These are phyloP conservation scores for Arothron firmamentum DNA, from an alignment of 2,113 vertebrate genomes.

Conservation along the genomic window DNA sequence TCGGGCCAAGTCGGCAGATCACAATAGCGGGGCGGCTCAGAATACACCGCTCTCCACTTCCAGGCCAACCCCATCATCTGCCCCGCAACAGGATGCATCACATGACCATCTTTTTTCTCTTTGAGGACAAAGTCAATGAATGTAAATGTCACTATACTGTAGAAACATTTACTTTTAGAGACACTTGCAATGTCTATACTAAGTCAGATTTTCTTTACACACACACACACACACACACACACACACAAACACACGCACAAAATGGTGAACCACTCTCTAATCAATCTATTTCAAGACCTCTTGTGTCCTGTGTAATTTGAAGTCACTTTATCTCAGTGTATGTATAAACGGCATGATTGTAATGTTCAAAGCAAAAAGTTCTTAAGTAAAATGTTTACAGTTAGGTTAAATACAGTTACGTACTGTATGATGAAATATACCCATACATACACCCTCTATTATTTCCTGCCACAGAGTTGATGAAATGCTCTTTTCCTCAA, in stretches of 20 bases:
- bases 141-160: conserved; percentile 5
- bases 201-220: conserved; percentile 18
- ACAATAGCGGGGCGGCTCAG: conserved; percentile 13
- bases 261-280: conserved; percentile 15
- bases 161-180: conserved; percentile 3
- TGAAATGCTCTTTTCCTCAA: no score
- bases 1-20: conserved; percentile 52
- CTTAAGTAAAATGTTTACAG: conserved; percentile 21
- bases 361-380: conserved; percentile 10
- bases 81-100: conserved; percentile 50
- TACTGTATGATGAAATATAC: neutral
- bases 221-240: neutral
- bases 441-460: no score
- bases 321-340: conserved; percentile 29
- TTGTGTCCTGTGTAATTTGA: conserved; percentile 21
- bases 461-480: no score
- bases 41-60: conserved; percentile 19
- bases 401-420: conserved; percentile 53
- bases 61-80: conserved; percentile 36
- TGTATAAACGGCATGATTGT: conserved; percentile 46
- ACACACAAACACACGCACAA: conserved; percentile 5
- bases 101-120: conserved; percentile 75
- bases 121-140: conserved; percentile 34
- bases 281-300: conserved; percentile 17
- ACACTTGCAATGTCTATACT: conserved; percentile 1